A percentile compares a stretch with the other conserved stretches of the same genome.
These are phyloP conservation scores for Zaprionus inermis DNA, from an alignment of 1,140 invertebrate genomes.

Conservation along the genomic window DNA sequence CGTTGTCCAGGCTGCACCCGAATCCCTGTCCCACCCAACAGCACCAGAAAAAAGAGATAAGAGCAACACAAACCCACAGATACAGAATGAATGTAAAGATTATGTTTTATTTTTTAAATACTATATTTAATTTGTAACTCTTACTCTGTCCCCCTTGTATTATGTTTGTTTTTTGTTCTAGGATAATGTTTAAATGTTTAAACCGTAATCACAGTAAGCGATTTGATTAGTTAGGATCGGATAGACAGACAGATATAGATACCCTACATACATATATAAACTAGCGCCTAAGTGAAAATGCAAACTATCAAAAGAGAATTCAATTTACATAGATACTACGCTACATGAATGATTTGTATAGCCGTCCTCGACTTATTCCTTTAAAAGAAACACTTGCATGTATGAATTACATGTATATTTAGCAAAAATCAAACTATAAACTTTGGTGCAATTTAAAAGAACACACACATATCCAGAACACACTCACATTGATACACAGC, in stretches of 20 bases:
- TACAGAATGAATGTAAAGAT: conserved; percentile 25
- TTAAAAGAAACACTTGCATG: conserved; percentile 27
- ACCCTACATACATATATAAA: conserved; percentile 26
- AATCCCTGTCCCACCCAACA: conserved; percentile 4
- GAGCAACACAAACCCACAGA: background rate
- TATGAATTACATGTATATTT: conserved; percentile 22
- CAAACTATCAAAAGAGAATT: conserved; percentile 48
- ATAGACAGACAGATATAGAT: background rate
- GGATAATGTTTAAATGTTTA: conserved; percentile 50
- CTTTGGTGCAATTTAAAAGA: conserved; percentile 45
- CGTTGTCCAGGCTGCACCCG: conserved; percentile 19
- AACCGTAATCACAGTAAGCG: conserved; percentile 32
- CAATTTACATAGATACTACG: conserved; percentile 10
- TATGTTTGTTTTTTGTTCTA: conserved; percentile 75
- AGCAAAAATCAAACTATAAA: conserved; percentile 41
- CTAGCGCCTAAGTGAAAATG: conserved; percentile 49
- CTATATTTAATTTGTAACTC: conserved; percentile 36
- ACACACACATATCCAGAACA: conserved; percentile 23
- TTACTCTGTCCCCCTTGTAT: conserved; percentile 45
- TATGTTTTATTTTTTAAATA: conserved; percentile 23
- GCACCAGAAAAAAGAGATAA: conserved; percentile 19
- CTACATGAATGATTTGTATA: conserved; percentile 33
- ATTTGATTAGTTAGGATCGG: conserved; percentile 11
- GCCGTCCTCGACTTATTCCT: conserved; percentile 52
- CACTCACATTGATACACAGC: conserved; percentile 2